Base-by-base conservation (phyloP, 2,113 vertebrate species). In the Pseudorectes ferrugineus region DNA sequence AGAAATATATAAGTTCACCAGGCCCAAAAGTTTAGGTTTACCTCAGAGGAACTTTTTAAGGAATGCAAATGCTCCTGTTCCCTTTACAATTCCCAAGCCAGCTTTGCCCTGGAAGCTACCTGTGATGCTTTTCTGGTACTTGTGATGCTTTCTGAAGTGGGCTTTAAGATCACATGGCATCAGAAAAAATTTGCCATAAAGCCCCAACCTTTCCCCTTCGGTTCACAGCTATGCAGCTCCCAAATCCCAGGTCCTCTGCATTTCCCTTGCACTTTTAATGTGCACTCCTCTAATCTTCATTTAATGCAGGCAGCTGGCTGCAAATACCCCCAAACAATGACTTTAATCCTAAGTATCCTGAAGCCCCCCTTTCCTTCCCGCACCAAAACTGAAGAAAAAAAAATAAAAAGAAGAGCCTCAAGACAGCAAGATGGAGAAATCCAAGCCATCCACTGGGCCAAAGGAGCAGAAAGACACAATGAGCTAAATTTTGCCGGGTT, bases 271-370 rank as follows among this genome's bases (percentile, higher is more conserved):
- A 92, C 95, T 96, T 97, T 79, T 95, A 89, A 83, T 95, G 96
- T 55, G 94, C 31, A 14, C 89, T 93, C 78, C 88, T 92, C 94
- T 98, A 99, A 99, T 98, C 98, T 98, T 97, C 97, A 97, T 97
- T 98, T 98, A 98, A 98, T 98, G 95, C 98, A 97, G 98, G 97
- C 98, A 98, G 98, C 98, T 98, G 98, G 98, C 98, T 98, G 97
- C 97, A 98, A 98, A 98, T 98, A 98, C 96, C 96, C 76, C 24
- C 5, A 86, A 97, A 98, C 98, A 98, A 98, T 98, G 97, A 92
- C 92, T 96, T 94, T 98, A 98, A 98, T 98, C 98, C 98, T 96
- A 95, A 96, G 93, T 97, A 90, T 98, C 96, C 98, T 97, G 96
- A 98, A 98, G 96, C 92, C 97, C 96, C 92, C 90, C 48, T 96